Base-by-base conservation (phyloP, 2,888 invertebrate species). In the Euclidia mi region DNA sequence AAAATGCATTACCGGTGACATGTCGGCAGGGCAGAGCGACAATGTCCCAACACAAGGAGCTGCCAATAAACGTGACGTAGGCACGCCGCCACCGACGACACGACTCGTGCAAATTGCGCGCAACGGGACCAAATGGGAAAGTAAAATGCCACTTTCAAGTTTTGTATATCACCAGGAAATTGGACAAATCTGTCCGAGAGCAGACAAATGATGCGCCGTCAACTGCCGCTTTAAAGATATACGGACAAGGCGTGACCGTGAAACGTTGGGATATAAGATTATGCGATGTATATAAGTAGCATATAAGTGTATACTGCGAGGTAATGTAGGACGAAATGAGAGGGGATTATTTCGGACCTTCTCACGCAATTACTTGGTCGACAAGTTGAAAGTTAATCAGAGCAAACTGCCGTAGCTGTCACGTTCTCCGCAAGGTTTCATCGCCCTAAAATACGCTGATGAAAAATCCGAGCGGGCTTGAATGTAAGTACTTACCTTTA, bases 111-210 rank as follows among this genome's bases (percentile, higher is more conserved):
- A 15, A 37, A 15, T 37, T 25, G 11, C 15, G n/a, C 15, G 45
- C 15, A 3, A 37, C 37, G n/a, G 18, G n/a, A n/a, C 25, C 41
- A 11, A 28, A 14, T 41, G 28, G 28, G n/a, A 14, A 45, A 37
- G 34, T 29, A 12, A 51, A 49, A 46, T 38, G 31, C 11, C 2
- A 43, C n/a, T 32, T 7, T 37, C 25, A 2, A 40, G 28, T 35
- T 44, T 32, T 44, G 25, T 28, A 51, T 14, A 47, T 41, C 29
- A 37, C 31, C 18, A 28, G 41, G 3, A 47, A 44, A 37, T 37
- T 48, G 14, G 11, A 35, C 25, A 35, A 14, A 11, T 32, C 14
- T 46, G 25, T 38, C 7, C 10, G 25, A 31, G 6, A 15, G 40
- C 2, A 31, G 31, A 12, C 29, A 40, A 32, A 48, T 20, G 41